Conservation (phyloP, 2,113 vertebrate species). For the Cryptotis parvus region DNA sequence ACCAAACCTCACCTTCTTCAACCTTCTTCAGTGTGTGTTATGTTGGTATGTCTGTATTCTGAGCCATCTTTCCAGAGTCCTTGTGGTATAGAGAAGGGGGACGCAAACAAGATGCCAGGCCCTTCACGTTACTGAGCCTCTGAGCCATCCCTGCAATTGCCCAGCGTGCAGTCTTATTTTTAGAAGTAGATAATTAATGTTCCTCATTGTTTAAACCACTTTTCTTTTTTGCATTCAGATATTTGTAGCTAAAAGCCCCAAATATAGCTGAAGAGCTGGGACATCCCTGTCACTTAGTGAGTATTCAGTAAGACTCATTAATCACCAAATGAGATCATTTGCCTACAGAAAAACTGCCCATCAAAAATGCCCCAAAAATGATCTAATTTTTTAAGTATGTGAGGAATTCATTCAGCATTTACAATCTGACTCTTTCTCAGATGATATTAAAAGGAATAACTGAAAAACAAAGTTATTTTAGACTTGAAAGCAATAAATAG, state of each 20-base stretch:
- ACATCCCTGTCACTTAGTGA: background rate
- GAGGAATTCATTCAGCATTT: background rate
- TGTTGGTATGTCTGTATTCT: background rate
- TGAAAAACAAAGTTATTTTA: slow-evolving; percentile 49
- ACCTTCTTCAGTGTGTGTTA: background rate
- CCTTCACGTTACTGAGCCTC: background rate
- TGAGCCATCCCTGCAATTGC: background rate
- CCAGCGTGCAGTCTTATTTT: slow-evolving; percentile 7
- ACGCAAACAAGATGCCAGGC: background rate
- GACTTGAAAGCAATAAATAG: slow-evolving; percentile 18
- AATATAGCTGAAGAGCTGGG: background rate
- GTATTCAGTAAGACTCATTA: background rate
- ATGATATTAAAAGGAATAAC: background rate
- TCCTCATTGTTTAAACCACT: slow-evolving; percentile 19
- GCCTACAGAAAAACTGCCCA: slow-evolving; percentile 21
- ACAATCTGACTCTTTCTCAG: slow-evolving; percentile 22
- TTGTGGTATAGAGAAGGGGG: background rate
- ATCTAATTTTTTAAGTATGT: slow-evolving; percentile 33
- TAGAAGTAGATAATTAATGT: background rate
- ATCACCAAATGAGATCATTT: background rate
- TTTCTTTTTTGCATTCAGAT: slow-evolving; percentile 48
- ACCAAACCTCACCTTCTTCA: slow-evolving; percentile 7
- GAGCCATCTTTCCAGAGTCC: background rate
- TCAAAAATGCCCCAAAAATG: background rate
- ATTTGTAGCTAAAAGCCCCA: slow-evolving; percentile 2